Percentiles rank a stretch among this genome's conserved stretches.
These are phyloP conservation scores for Leucophenga montana DNA, from an alignment of 2,888 invertebrate genomes.

Conservation along the genomic window DNA sequence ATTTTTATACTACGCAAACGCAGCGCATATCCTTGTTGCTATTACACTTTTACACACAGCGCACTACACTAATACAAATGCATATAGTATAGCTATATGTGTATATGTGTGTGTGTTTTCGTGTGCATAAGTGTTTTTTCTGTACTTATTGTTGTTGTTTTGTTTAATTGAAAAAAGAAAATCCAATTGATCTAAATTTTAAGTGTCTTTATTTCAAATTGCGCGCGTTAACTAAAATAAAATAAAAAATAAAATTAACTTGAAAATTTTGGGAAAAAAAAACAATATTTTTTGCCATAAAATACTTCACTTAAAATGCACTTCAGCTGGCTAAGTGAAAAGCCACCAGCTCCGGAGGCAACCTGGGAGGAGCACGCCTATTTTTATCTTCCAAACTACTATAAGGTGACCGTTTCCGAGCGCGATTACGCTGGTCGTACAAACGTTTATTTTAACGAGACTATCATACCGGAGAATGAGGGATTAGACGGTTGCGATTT, in stretches of 20 bases:
- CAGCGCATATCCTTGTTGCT: constrained; percentile 13
- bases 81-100: not conserved
- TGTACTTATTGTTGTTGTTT: constrained; percentile 50
- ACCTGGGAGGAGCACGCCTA: constrained; percentile 74
- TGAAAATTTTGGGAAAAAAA: constrained; percentile 30
- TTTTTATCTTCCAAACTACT: constrained; percentile 71
- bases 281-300: constrained; percentile 29
- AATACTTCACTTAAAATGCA: constrained; percentile 62
- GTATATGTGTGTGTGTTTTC: not conserved
- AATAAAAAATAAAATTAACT: constrained; percentile 33
- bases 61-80: too few species aligned
- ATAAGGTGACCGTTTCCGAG: constrained; percentile 74
- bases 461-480: constrained; percentile 69
- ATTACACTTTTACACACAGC: not conserved
- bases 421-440: constrained; percentile 72
- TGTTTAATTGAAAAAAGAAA: constrained; percentile 18
- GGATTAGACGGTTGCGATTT: constrained; percentile 71
- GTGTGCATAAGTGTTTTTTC: not conserved
- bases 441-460: constrained; percentile 70
- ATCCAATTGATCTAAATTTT: constrained; percentile 66
- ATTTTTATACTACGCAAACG: not conserved
- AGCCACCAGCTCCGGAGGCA: constrained; percentile 73
- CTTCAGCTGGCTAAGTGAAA: constrained; percentile 71
- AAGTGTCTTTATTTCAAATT: constrained; percentile 72
- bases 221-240: constrained; percentile 30